Evolutionary conservation across 2,797 vertebrate species (phyloP).

Genomic region (Halcyon leucocephala): DNA sequence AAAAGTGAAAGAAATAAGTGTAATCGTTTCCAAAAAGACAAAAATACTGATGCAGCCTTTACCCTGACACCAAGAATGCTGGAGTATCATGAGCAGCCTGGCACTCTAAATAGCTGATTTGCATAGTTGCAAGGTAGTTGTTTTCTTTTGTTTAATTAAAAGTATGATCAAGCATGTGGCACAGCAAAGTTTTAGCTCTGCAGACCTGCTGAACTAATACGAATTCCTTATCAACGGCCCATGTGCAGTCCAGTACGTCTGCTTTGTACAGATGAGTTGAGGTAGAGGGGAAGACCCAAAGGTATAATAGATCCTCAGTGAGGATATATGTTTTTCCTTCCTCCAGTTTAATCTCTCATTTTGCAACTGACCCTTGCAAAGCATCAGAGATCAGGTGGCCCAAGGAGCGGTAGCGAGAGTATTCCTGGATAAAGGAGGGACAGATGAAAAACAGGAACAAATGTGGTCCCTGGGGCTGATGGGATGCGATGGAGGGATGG

Average conservation of each 20-base stretch:
- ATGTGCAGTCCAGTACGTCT: neutral
- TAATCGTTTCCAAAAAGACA: neutral
- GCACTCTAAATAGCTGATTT: neutral
- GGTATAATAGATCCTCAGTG: neutral
- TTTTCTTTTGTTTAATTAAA: conserved; percentile 12
- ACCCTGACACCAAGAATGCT: neutral
- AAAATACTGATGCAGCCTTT: neutral
- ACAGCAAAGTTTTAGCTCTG: neutral
- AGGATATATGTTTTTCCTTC: neutral
- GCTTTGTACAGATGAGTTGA: neutral
- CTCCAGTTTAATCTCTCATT: neutral
- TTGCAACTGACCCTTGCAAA: neutral
- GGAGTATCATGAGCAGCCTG: neutral
- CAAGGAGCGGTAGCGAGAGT: fast-evolving
- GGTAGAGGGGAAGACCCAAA: neutral
- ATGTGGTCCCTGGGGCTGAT: no score
- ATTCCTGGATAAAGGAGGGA: neutral
- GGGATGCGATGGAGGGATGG: neutral
- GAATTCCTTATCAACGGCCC: neutral
- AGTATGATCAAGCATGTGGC: neutral
- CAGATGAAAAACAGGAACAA: neutral
- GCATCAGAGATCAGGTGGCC: fast-evolving
- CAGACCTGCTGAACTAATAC: neutral
- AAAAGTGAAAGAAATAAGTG: neutral
- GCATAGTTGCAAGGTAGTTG: neutral